These are phyloP conservation scores for Drosophila mimica DNA, from an alignment of 2,888 invertebrate species.

Conservation along the genomic window DNA sequence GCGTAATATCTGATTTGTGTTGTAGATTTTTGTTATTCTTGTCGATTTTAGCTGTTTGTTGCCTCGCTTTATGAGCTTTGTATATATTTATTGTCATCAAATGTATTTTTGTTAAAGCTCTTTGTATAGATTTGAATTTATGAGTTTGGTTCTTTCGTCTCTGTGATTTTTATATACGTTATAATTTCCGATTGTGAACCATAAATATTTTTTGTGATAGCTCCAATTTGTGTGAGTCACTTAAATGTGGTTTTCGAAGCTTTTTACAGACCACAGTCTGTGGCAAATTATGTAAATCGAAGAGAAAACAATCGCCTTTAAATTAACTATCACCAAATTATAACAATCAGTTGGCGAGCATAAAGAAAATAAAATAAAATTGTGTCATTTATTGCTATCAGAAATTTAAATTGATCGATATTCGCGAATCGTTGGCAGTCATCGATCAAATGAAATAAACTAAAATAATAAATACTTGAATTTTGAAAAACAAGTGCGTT, in stretches of 20 bases:
- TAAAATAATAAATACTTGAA: no score
- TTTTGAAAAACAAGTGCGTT: no score
- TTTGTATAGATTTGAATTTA: conserved; percentile 54
- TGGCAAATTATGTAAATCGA: conserved; percentile 32
- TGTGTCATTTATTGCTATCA: no score
- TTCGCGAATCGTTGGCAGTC: no score
- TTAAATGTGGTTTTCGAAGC: conserved; percentile 22
- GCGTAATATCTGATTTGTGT: conserved; percentile 30
- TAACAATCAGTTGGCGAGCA: conserved; percentile 5
- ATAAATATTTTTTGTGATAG: conserved; percentile 45
- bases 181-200: conserved; percentile 57
- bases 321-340: conserved; percentile 7
- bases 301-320: not conserved
- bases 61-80: conserved; percentile 40
- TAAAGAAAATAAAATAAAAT: not conserved
- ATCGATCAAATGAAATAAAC: no score
- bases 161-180: conserved; percentile 43
- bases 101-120: conserved; percentile 46
- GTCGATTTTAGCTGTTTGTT: conserved; percentile 4
- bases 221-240: conserved; percentile 14
- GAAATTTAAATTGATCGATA: no score
- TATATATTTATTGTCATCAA: conserved; percentile 59
- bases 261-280: conserved; percentile 12
- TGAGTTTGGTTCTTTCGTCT: conserved; percentile 43
- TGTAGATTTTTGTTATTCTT: not conserved